Conservation (phyloP, 2,888 invertebrate species). For the Brenthis ino region DNA sequence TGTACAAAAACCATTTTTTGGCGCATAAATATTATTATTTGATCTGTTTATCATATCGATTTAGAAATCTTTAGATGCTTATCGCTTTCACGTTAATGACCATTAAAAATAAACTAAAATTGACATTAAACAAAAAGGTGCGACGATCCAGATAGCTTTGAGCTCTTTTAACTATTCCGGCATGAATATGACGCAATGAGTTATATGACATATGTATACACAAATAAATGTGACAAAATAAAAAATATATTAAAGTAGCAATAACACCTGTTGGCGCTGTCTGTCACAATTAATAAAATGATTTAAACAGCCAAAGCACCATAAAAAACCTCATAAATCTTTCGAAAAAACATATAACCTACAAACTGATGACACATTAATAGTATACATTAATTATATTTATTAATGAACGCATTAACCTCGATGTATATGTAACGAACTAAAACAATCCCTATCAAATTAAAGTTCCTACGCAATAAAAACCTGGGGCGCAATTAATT, state of each 20-base stretch:
- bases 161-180: slow-evolving; percentile 17
- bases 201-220: slow-evolving; percentile 7
- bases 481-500: slow-evolving; percentile 69
- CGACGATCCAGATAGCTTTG: neutral
- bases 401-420: slow-evolving; percentile 32
- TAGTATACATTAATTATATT: slow-evolving; percentile 27
- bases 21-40: neutral
- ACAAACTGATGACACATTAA: slow-evolving; percentile 19
- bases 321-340: slow-evolving; percentile 26
- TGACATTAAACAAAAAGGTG: slow-evolving; percentile 18
- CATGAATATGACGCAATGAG: slow-evolving; percentile 6
- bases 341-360: slow-evolving; percentile 16
- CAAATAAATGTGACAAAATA: slow-evolving; percentile 19
- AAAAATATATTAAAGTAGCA: slow-evolving; percentile 1
- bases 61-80: slow-evolving; percentile 3
- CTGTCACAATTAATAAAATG: slow-evolving; percentile 26
- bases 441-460: slow-evolving; percentile 67
- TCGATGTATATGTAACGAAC: slow-evolving; percentile 46
- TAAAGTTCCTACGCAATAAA: slow-evolving; percentile 70
- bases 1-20: too few relatives aligned
- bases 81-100: slow-evolving; percentile 5
- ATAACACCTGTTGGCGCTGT: slow-evolving; percentile 23
- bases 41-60: slow-evolving; percentile 16
- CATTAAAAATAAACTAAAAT: slow-evolving; percentile 10
- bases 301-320: slow-evolving; percentile 7